Conservation (phyloP, 2,888 invertebrate species). For the Macaria notata region DNA sequence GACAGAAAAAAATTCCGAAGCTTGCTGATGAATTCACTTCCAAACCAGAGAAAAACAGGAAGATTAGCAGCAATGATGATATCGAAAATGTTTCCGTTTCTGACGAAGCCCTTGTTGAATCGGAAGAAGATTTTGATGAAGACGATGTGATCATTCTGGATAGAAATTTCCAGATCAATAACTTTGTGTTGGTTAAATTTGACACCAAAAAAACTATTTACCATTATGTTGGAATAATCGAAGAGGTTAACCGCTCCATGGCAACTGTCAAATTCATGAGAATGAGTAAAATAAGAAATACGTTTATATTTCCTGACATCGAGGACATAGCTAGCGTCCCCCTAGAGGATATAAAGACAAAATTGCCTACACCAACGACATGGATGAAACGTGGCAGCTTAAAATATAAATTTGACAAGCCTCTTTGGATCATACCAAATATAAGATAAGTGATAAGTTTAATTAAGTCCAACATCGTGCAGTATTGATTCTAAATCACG, state of each 20-base stretch:
- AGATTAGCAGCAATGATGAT: conserved; percentile 16
- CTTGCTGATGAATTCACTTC: conserved; percentile 5
- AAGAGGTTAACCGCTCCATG: conserved; percentile 27
- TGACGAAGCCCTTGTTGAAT: conserved; percentile 11
- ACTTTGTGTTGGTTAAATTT: conserved; percentile 24
- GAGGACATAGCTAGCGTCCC: conserved; percentile 16
- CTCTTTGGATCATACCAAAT: too few species aligned
- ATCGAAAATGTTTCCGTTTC: conserved; percentile 20
- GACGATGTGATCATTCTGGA: conserved; percentile 12
- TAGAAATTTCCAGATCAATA: conserved; percentile 26
- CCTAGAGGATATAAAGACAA: conserved; percentile 17
- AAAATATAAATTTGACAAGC: too few species aligned
- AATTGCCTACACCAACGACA: conserved; percentile 18
- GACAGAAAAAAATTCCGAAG: conserved; percentile 1
- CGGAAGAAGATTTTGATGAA: conserved; percentile 20
- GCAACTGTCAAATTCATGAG: conserved; percentile 33
- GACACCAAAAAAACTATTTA: conserved; percentile 14
- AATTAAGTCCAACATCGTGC: conserved; percentile 16
- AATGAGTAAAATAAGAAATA: conserved; percentile 27
- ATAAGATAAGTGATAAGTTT: conserved; percentile 9
- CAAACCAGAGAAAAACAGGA: conserved; percentile 2
- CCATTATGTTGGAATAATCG: conserved; percentile 31
- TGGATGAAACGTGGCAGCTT: conserved; percentile 20
- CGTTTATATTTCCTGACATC: conserved; percentile 23
- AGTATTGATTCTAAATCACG: too few species aligned